These are phyloP conservation scores for Ctenodactylus gundi DNA, from an alignment of 2,113 vertebrate species.

Conservation along the genomic window DNA sequence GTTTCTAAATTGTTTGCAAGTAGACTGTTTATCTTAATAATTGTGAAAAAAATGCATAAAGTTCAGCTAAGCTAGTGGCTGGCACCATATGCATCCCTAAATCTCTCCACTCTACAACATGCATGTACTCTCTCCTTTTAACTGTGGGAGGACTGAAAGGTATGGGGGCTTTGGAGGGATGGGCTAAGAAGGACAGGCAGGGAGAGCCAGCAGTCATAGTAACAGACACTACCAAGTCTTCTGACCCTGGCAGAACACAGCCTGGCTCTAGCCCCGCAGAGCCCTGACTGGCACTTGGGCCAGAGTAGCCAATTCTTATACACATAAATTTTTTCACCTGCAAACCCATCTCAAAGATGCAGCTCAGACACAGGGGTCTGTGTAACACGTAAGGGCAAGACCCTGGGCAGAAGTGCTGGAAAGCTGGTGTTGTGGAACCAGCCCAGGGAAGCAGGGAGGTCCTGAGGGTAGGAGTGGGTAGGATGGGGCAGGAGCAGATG, in stretches of 20 bases:
- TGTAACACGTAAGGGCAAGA: background rate
- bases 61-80: background rate
- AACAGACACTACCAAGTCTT: background rate
- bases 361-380: background rate
- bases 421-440: background rate
- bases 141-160: background rate
- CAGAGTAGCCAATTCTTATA: background rate
- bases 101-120: background rate
- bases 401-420: background rate
- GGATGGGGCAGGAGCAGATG: background rate
- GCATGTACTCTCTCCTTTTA: background rate
- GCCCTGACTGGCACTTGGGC: background rate
- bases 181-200: background rate
- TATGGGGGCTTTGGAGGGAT: background rate
- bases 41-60: background rate
- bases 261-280: background rate
- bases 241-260: background rate
- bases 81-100: background rate
- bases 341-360: background rate
- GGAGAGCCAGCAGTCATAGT: background rate
- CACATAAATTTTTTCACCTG: background rate
- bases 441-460: background rate
- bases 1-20: background rate
- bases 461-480: background rate
- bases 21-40: background rate